A percentile compares a stretch with the other conserved stretches of the same genome.
phyloP scores from a whole-genome alignment of 2,113 vertebrate genomes.

The Urocitellus parryii region DNA sequence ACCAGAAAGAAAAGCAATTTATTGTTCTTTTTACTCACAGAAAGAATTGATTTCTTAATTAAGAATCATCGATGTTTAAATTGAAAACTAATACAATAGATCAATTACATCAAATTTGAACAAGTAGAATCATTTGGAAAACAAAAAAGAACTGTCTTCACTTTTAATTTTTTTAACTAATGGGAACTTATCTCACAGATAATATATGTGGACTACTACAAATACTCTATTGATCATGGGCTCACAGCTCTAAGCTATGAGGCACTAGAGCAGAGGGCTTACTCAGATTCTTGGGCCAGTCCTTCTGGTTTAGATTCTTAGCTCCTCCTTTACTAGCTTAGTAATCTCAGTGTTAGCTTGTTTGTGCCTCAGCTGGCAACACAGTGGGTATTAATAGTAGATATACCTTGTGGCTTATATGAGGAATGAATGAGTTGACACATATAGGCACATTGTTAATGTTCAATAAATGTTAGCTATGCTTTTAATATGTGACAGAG shows the following conservation, averaged over 20 bases:
- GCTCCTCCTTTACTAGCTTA: background rate
- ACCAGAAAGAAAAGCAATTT: constrained; percentile 33
- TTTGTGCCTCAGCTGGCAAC: constrained; percentile 49
- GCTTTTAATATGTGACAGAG: constrained; percentile 32
- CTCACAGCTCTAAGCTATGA: background rate
- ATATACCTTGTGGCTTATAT: constrained; percentile 8
- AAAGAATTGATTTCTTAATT: constrained; percentile 59
- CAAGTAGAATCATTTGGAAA: background rate
- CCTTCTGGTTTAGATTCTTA: background rate
- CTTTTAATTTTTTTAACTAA: constrained; percentile 48
- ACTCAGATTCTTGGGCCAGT: background rate
- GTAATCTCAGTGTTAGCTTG: constrained; percentile 10
- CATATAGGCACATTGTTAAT: background rate
- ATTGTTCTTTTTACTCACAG: constrained; percentile 23
- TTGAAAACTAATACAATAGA: constrained; percentile 21
- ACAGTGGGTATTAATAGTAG: background rate
- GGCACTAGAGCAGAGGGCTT: background rate
- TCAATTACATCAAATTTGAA: constrained; percentile 38
- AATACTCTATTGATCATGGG: background rate
- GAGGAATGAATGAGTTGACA: constrained; percentile 32
- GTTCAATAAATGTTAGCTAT: constrained; percentile 10
- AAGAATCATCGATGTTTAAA: constrained; percentile 41
- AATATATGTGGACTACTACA: background rate
- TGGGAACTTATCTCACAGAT: background rate
- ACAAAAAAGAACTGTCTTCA: background rate